phyloP scores from a whole-genome alignment of 2,113 vertebrate genomes.

The Carettochelys insculpta region DNA sequence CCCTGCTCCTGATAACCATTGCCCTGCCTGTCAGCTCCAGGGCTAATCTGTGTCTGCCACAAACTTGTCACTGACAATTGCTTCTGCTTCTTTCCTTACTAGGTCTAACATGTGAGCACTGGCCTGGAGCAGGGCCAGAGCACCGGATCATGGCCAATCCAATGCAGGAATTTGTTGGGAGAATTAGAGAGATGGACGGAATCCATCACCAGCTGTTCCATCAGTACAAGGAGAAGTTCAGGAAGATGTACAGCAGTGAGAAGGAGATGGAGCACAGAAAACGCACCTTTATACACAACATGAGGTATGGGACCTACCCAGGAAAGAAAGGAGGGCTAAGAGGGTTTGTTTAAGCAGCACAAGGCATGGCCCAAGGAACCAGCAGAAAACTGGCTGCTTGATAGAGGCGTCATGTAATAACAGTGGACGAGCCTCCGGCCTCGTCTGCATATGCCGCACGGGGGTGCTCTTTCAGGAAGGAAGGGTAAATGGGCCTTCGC shows the following conservation, averaged over 20 bases:
- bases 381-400: not conserved
- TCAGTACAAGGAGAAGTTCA: slow-evolving; percentile 73
- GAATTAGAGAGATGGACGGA: slow-evolving; percentile 35
- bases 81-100: rapidly evolving
- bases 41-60: not conserved
- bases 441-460: not conserved
- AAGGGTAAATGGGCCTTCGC: too few species aligned
- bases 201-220: slow-evolving; percentile 73
- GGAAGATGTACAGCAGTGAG: slow-evolving; percentile 70
- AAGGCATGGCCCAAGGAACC: not conserved
- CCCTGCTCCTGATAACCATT: too few species aligned
- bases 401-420: not conserved
- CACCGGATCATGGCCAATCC: slow-evolving; percentile 82
- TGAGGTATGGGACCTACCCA: slow-evolving; percentile 62
- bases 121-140: slow-evolving; percentile 51
- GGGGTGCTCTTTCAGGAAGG: not conserved
- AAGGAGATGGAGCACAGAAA: slow-evolving; percentile 78
- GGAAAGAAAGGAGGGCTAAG: not conserved
- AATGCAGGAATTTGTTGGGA: slow-evolving; percentile 80
- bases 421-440: not conserved
- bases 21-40: not conserved
- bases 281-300: slow-evolving; percentile 74
- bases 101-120: slow-evolving; percentile 45
- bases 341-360: not conserved
- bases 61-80: not conserved